These are phyloP conservation scores for Calliopsis andreniformis DNA, from an alignment of 1,140 invertebrate species.

Conservation along the genomic window DNA sequence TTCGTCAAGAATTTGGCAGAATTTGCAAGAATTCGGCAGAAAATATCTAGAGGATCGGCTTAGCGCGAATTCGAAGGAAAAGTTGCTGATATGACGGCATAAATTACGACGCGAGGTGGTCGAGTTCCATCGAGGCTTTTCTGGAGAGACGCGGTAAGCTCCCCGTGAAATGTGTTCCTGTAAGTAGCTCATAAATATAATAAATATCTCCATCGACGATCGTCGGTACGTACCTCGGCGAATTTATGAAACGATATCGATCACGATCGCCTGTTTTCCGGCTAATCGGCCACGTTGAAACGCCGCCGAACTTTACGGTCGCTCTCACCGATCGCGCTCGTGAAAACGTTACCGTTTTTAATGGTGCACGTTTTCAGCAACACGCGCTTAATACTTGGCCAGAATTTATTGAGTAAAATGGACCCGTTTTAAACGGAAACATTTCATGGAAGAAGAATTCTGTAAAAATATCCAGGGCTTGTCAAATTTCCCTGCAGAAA, in stretches of 20 bases:
- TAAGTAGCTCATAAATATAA: slow-evolving; percentile 48
- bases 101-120: slow-evolving; percentile 14
- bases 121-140: slow-evolving; percentile 13
- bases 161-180: background rate
- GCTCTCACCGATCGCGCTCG: background rate
- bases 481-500: background rate
- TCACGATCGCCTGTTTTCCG: slow-evolving; percentile 31
- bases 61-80: background rate
- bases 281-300: background rate
- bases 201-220: slow-evolving; percentile 33
- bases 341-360: too few species aligned
- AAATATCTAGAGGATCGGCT: background rate
- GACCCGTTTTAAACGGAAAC: too few species aligned
- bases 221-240: background rate
- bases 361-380: background rate
- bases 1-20: background rate
- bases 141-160: slow-evolving; percentile 20
- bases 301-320: background rate
- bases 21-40: background rate
- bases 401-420: too few species aligned
- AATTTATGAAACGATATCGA: slow-evolving; percentile 21
- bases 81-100: slow-evolving; percentile 26
- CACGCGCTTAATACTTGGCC: too few species aligned
- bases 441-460: too few species aligned
- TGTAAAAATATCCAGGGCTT: too few species aligned